Evolutionary conservation across 2,888 invertebrate species (phyloP).

Genomic region (Nomada lathburiana): DNA sequence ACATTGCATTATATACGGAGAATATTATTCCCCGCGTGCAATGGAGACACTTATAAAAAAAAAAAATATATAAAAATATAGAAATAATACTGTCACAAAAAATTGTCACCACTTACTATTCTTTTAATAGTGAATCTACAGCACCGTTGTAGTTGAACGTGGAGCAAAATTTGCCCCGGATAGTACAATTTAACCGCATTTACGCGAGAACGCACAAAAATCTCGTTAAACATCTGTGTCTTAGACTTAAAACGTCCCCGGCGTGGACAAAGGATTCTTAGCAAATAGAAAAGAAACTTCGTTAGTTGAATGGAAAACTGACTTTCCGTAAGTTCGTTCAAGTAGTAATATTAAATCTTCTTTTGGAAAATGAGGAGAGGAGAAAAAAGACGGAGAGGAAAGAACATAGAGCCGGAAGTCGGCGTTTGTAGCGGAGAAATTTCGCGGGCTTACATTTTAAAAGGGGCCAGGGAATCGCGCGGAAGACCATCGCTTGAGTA

Average conservation of each 20-base stretch:
- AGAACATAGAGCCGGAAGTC: conserved; percentile 11
- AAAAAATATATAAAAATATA: no score
- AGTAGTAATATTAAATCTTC: conserved; percentile 42
- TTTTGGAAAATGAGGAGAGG: background rate
- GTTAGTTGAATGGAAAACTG: background rate
- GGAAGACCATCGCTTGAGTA: conserved; percentile 72
- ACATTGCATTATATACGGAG: no score
- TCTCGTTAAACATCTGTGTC: background rate
- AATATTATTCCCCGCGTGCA: no score
- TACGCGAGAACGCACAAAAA: background rate
- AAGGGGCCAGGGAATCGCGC: background rate
- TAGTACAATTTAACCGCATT: background rate
- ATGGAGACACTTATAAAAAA: no score
- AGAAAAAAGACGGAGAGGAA: background rate
- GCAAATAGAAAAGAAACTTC: background rate
- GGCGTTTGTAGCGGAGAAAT: conserved; percentile 56
- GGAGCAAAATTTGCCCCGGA: background rate
- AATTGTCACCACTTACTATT: no score
- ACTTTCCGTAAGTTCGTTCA: conserved; percentile 24
- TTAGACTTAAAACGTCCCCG: background rate
- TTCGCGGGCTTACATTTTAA: conserved; percentile 61
- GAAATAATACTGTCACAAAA: no score
- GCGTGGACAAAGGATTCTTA: background rate
- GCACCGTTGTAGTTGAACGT: background rate
- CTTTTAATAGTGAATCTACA: background rate